Base-by-base conservation (phyloP, 2,113 vertebrate species). In the Indicator indicator region DNA sequence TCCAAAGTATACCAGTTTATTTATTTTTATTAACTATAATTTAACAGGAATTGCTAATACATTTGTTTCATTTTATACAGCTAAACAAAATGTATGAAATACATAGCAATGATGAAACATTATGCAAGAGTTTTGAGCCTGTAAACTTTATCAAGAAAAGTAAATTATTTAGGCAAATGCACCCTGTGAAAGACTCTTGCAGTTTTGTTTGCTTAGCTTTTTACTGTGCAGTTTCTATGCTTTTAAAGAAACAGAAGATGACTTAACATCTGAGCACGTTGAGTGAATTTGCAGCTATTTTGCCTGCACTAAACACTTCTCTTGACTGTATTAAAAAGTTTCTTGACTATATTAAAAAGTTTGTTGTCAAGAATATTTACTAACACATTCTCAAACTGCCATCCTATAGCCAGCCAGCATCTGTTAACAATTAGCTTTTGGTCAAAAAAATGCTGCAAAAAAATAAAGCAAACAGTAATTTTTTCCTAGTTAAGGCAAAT, bases 331-430 rank as follows among this genome's bases (percentile, higher is more conserved):
- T 82, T 89, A 83, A 76, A 93, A 94, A 86, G 59, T 94, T 93
- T 84, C 76, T 77, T 90, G 86, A 94, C 50, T 78, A 28, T 71
- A 23, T 82, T 89, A 83, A 76, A 93, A 94, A 86, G 59, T 94
- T 93, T 84, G 80, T 77, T 90, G 86, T 93, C 89, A 90, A 72
- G 91, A 89, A 56, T 93, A 93, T 96, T 94, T 92, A 89, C 80
- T 77, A 92, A 88, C 76, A 92, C 27, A 7, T 77, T 84, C 86
- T 93, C 74, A 46, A 92, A 75, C 67, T 6, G 0, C 77, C 81
- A 67, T 87, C 74, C 81, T 65, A 54, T 33, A 90, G 89, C 83
- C 83, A 79, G 28, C 54, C 78, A 89, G 80, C 83, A 86, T 86
- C 81, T 94, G 83, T 86, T 94, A 92, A 56, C 38, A 91, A 72